phyloP scores from a whole-genome alignment of 2,888 invertebrate genomes.

The Oxyteleia sp. region DNA sequence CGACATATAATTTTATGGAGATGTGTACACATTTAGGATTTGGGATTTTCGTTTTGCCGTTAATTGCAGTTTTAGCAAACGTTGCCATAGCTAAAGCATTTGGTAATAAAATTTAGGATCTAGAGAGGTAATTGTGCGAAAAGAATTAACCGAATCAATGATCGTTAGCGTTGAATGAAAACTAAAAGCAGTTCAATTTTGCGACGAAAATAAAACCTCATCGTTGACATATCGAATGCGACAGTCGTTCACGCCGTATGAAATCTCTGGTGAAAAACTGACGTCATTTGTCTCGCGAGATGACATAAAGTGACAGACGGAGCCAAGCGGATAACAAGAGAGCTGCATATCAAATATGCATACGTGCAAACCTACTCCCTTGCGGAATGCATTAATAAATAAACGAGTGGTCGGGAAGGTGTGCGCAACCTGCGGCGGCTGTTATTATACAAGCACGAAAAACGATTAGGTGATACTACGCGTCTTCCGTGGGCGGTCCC shows the following conservation, averaged over 20 bases:
- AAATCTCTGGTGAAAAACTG: slow-evolving; percentile 26
- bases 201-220: too few species aligned
- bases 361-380: slow-evolving; percentile 61
- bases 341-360: slow-evolving; percentile 62
- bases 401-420: slow-evolving; percentile 72
- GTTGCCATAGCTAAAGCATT: slow-evolving; percentile 98
- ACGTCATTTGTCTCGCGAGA: slow-evolving; percentile 54
- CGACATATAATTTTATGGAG: slow-evolving; percentile 90
- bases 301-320: slow-evolving; percentile 59
- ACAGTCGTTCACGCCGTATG: not conserved
- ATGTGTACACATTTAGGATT: slow-evolving; percentile 92
- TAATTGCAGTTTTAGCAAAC: slow-evolving; percentile 96
- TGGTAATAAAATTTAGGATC: slow-evolving; percentile 89
- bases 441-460: slow-evolving; percentile 72
- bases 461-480: slow-evolving; percentile 81
- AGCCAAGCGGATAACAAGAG: slow-evolving; percentile 58
- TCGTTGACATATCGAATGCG: not conserved
- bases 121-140: slow-evolving; percentile 10
- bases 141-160: slow-evolving; percentile 7
- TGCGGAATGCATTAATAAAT: slow-evolving; percentile 68
- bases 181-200: too few species aligned
- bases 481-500: slow-evolving; percentile 82
- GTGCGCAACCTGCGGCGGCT: slow-evolving; percentile 65
- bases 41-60: slow-evolving; percentile 93
- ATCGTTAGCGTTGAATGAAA: too few species aligned